Evolutionary conservation across 2,888 invertebrate genomes (phyloP).

Genomic region (Hyposoter dolosus): DNA sequence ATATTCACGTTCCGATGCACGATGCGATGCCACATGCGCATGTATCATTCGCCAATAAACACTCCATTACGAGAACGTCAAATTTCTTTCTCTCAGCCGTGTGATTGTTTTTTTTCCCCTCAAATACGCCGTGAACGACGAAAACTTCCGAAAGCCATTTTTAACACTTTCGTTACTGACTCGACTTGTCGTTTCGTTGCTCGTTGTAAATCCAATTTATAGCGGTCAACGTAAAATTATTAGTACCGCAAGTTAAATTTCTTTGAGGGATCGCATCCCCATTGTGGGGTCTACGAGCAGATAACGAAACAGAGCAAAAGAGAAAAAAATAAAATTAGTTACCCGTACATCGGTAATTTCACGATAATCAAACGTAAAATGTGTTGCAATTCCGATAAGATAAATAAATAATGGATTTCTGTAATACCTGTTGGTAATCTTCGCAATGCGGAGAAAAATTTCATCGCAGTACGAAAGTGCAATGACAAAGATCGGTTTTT

Average conservation of each 20-base stretch:
- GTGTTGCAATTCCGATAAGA: constrained; percentile 22
- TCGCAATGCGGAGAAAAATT: background rate
- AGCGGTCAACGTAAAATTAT: background rate
- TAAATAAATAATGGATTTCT: constrained; percentile 11
- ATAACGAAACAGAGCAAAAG: constrained; percentile 32
- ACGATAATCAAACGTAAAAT: constrained; percentile 5
- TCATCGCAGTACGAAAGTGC: background rate
- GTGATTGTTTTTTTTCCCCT: background rate
- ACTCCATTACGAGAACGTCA: background rate
- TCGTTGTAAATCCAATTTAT: background rate
- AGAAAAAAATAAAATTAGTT: background rate
- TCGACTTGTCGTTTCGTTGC: background rate
- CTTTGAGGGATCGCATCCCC: background rate
- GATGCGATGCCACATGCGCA: background rate
- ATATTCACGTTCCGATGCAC: background rate
- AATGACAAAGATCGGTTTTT: too few relatives aligned
- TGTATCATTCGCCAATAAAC: constrained; percentile 47
- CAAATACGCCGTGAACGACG: background rate
- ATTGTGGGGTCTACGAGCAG: background rate
- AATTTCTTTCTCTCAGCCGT: background rate
- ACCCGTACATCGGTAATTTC: background rate
- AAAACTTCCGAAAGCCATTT: background rate
- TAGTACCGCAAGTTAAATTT: background rate
- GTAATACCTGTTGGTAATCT: background rate
- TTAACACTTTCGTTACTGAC: background rate